Base-by-base conservation (phyloP, 2,888 invertebrate species). In the Tineola bisselliella region DNA sequence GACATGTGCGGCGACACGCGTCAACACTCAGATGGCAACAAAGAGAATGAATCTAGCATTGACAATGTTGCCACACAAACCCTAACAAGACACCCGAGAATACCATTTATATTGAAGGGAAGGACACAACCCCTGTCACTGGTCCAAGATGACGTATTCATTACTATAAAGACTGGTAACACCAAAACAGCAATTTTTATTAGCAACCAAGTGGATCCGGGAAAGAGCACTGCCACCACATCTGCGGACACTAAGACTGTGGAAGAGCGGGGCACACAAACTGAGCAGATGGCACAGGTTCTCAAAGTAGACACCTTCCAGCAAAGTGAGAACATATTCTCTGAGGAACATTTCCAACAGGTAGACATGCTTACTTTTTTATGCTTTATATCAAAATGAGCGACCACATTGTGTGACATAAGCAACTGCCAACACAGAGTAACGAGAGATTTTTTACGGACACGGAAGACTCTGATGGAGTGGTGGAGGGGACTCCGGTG, bases 321-420 rank as follows among this genome's bases (percentile, higher is more conserved):
- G 6, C 61, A 52, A 61, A 86, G 86, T 70, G 84, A 84, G 72
- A 84, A 79, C 70, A 63, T 86, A 13, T 84, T 86, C 70, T 77
- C 84, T 15, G 64, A 38, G 38, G 10, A 25, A 6, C 25, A 25
- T 25, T 2, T 6, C 6, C 25, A 4, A 25, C 25, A 25, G 25
- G 25, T 25, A 25, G 6, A 25, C 25, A 25, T 2, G 2, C 25
- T 25, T 25, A 2, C 2, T 2, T 2, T 25, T 25, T 25, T n/a
- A n/a, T n/a, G n/a, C n/a, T n/a, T 25, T 25, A 25, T 25, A 25
- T 4, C 6, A 25, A 25, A 25, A 25, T 25, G 4, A 25, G 25
- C 25, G 6, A 6, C 25, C 25, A 6, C 6, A 25, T 25, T 25
- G 6, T 6, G 6, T 25, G 6, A 25, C 2, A 25, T 6, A 25